Evolutionary conservation across 2,888 invertebrate species (phyloP).

Genomic region (Eudasyphora cyanicolor): DNA sequence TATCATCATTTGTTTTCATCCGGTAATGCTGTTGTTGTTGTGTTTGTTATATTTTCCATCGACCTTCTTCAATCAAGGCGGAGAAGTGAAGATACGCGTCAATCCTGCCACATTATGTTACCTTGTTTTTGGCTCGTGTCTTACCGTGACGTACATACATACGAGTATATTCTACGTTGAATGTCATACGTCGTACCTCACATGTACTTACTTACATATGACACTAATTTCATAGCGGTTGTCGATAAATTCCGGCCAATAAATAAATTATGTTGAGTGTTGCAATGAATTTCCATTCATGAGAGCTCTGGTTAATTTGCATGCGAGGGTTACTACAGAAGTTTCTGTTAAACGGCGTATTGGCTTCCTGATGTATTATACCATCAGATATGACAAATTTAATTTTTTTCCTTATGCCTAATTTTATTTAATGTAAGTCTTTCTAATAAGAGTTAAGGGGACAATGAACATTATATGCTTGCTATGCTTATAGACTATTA

Average conservation of each 20-base stretch:
- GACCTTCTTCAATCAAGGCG: slow-evolving; percentile 24
- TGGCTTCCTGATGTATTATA: not conserved
- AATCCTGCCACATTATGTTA: slow-evolving; percentile 11
- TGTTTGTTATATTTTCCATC: slow-evolving; percentile 17
- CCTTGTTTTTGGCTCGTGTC: not conserved
- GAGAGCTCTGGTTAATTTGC: not conserved
- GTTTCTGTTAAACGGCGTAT: not conserved
- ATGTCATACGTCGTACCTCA: too few relatives aligned
- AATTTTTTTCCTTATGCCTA: too few relatives aligned
- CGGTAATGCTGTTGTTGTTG: slow-evolving; percentile 18
- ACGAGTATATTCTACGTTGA: too few relatives aligned
- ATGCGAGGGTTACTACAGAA: not conserved
- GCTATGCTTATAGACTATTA: too few relatives aligned
- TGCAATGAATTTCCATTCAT: slow-evolving; percentile 3
- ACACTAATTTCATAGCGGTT: slow-evolving; percentile 14
- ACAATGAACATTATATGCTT: too few relatives aligned
- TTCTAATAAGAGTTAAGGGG: too few relatives aligned
- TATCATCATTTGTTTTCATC: slow-evolving; percentile 19
- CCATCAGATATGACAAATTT: too few relatives aligned
- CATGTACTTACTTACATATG: slow-evolving; percentile 4
- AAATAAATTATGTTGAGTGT: slow-evolving; percentile 23
- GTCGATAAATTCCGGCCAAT: slow-evolving; percentile 14
- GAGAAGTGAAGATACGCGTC: not conserved
- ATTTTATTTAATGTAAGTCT: too few relatives aligned
- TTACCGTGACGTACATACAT: not conserved